Percentiles rank a stretch among this genome's conserved stretches.
Evolutionary conservation across 2,113 vertebrate genomes (phyloP).

Genomic region (Damaliscus lunatus): DNA sequence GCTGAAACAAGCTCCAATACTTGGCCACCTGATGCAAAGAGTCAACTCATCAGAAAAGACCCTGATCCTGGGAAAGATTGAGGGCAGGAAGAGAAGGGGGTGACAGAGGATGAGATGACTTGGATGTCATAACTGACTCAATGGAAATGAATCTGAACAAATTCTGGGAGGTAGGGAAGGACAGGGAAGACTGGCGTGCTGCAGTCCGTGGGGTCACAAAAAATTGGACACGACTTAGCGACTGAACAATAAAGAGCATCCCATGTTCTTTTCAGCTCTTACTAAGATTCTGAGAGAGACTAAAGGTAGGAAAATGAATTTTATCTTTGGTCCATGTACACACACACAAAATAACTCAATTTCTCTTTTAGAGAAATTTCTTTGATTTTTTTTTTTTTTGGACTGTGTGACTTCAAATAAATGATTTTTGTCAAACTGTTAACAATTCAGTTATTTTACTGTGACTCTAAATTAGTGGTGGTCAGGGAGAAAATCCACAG

Average conservation of each 20-base stretch:
- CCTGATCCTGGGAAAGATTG: background rate
- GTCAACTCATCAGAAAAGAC: background rate
- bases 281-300: background rate
- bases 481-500: background rate
- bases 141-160: background rate
- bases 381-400: constrained; percentile 16
- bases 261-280: background rate
- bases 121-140: background rate
- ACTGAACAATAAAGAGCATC: background rate
- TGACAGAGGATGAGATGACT: background rate
- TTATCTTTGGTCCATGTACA: background rate
- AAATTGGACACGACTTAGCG: background rate
- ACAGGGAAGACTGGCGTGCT: background rate
- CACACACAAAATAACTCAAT: background rate
- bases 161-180: background rate
- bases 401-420: background rate
- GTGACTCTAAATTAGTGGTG: background rate
- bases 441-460: constrained; percentile 10
- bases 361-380: background rate
- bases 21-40: background rate
- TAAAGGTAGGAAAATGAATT: background rate
- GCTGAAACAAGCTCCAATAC: background rate
- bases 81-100: background rate
- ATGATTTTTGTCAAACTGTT: background rate
- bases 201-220: background rate